These are phyloP conservation scores for Xylocopa sonorina DNA, from an alignment of 1,140 invertebrate species.

Conservation along the genomic window DNA sequence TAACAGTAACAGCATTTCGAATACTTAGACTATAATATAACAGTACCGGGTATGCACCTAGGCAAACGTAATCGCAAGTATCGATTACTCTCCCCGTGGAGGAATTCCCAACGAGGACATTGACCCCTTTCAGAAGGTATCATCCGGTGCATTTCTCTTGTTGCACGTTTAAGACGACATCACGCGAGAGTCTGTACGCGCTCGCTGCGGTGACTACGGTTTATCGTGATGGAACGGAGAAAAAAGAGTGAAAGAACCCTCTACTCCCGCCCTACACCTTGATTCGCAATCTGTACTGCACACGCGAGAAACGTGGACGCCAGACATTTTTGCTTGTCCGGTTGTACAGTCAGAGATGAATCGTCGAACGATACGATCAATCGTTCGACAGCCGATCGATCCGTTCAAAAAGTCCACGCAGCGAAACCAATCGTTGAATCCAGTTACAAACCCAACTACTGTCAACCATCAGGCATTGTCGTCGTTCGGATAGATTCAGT, in stretches of 20 bases:
- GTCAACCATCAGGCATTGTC: not conserved
- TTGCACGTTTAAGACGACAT: conserved; percentile 22
- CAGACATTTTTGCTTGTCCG: no score
- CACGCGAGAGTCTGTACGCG: not conserved
- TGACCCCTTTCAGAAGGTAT: conserved; percentile 14
- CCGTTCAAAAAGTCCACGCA: not conserved
- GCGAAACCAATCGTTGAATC: not conserved
- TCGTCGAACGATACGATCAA: not conserved
- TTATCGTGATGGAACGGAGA: conserved; percentile 46
- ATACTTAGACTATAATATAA: not conserved
- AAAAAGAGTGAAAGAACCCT: not conserved
- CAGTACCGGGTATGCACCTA: not conserved
- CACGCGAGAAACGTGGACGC: not conserved
- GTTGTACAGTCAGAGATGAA: conserved; percentile 14
- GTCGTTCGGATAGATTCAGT: not conserved
- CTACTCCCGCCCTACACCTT: not conserved
- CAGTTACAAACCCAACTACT: not conserved
- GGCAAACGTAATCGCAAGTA: not conserved
- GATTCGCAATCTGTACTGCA: conserved; percentile 13
- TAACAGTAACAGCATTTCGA: not conserved
- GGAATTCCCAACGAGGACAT: not conserved
- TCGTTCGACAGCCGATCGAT: not conserved
- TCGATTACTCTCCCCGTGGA: conserved; percentile 1
- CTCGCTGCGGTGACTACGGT: not conserved
- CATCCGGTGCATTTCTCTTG: conserved; percentile 18